These are phyloP conservation scores for Alviniconcha marisindica DNA, from an alignment of 1,140 invertebrate genomes.

Conservation along the genomic window DNA sequence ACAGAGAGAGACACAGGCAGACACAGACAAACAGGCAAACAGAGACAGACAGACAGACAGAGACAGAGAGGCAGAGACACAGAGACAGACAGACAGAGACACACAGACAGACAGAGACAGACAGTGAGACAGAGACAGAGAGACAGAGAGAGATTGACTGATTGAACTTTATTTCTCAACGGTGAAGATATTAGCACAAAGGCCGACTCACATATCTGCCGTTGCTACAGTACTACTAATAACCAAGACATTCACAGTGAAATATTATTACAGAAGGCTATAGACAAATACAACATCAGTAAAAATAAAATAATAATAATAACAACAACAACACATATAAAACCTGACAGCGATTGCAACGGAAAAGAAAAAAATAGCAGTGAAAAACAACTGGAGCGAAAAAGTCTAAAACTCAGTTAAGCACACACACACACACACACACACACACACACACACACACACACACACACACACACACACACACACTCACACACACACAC, in stretches of 20 bases:
- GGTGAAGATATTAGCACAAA: no score
- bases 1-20: background rate
- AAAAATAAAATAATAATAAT: background rate
- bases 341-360: no score
- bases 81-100: conserved; percentile 12
- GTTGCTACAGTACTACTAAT: no score
- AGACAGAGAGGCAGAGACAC: background rate
- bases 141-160: no score
- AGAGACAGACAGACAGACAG: background rate
- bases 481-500: background rate
- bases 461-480: background rate
- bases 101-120: background rate
- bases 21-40: background rate
- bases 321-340: no score
- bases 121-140: background rate
- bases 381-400: no score
- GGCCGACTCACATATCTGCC: no score
- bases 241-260: no score
- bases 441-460: background rate
- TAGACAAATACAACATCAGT: background rate
- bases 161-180: no score
- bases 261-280: no score
- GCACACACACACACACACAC: background rate
- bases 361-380: no score
- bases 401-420: no score